A percentile compares a stretch with the other conserved stretches of the same genome.
These are phyloP conservation scores for Ptilonorhynchus violaceus DNA, from an alignment of 2,113 vertebrate genomes.

Conservation along the genomic window DNA sequence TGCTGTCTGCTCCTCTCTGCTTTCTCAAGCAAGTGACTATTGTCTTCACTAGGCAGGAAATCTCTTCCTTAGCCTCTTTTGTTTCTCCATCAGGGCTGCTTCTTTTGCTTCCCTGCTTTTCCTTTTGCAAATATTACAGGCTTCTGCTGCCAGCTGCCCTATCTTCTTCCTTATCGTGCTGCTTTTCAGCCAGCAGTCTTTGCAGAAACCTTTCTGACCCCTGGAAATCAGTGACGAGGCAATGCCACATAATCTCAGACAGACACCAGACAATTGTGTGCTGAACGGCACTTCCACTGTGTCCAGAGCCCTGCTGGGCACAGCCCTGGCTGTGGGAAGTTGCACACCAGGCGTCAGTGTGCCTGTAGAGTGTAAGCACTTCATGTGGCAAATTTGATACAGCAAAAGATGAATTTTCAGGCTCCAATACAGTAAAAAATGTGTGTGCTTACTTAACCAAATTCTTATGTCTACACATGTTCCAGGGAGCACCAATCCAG, in stretches of 20 bases:
- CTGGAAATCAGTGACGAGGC: neutral
- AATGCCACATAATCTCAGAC: neutral
- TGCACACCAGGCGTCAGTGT: neutral
- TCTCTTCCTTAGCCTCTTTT: neutral
- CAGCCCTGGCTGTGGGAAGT: neutral
- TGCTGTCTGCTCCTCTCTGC: neutral
- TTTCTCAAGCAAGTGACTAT: constrained; percentile 37
- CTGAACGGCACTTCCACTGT: neutral
- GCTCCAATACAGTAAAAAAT: neutral
- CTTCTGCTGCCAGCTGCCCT: neutral
- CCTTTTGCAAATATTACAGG: neutral
- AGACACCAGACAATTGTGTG: neutral
- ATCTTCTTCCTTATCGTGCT: neutral
- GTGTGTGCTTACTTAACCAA: neutral
- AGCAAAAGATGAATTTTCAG: neutral
- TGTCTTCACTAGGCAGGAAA: constrained; percentile 30
- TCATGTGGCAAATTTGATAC: neutral
- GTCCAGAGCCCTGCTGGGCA: neutral
- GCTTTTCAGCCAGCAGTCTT: neutral
- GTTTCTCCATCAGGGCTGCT: neutral
- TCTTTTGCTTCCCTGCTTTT: neutral
- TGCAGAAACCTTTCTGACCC: neutral
- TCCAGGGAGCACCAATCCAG: neutral
- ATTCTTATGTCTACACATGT: neutral
- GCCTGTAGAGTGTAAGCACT: neutral